Evolutionary conservation across 2,888 invertebrate genomes (phyloP), one percentile per base, ranked within the genome.

Genomic region (Ochropleura leucogaster): DNA sequence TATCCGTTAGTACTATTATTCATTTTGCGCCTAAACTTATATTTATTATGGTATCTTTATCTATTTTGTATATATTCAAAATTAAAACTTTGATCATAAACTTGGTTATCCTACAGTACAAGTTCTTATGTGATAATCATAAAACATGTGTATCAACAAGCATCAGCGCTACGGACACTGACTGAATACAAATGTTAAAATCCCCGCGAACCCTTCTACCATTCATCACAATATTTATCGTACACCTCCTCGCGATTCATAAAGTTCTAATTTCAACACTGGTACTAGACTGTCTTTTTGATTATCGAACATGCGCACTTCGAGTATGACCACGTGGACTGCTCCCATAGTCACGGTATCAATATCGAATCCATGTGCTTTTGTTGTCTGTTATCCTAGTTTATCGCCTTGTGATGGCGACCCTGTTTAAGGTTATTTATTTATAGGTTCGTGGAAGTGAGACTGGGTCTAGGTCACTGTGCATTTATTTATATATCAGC

Each of bases 231-330:
- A 9, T 20, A 9, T 7, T 2, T 40, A 42, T n/a, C 12, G 20
- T 16, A 51, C 72, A 78, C 10, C 71, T 82, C 65, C 16, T 65
- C 12, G 6, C 3, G 8, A 59, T 20, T 68, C 44, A 68, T 83
- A 46, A 40, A 47, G 51, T 20, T 73, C 66, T 82, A 12, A 83
- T 83, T 3, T 47, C n/a, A 42, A 18, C n/a, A 46, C 53, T 72
- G 14, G 62, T 44, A 55, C 42, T 44, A 3, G 30, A 57, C 59
- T 30, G 51, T 42, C 65, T 4, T 62, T 68, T 83, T 83, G 65
- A 79, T 83, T 79, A 80, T 80, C 57, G 79, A 79, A 72, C 79
- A 79, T 79, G 80, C 80, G 79, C 80, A 80, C 20, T 65, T 30
- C 40, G 40, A 16, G 18, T 14, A 42, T 3, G 14, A 12, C 67